phyloP scores from a whole-genome alignment of 2,797 vertebrate species.

The Thaleichthys pacificus region DNA sequence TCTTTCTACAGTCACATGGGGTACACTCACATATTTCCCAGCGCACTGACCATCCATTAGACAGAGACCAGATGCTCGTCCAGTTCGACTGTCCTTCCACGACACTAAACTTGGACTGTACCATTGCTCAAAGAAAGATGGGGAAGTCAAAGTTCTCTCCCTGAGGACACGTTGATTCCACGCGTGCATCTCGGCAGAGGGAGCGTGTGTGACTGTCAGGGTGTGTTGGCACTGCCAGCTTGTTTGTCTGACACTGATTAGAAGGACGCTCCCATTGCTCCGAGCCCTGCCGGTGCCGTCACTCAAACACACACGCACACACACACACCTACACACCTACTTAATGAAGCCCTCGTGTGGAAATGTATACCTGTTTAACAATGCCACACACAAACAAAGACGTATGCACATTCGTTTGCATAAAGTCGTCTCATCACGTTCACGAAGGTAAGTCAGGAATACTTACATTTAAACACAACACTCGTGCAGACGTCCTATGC shows the following conservation, averaged over 20 bases:
- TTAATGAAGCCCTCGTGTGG: conserved; percentile 63
- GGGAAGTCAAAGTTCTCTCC: conserved; percentile 38
- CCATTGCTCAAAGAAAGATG: too few relatives aligned
- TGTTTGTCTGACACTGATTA: conserved; percentile 22
- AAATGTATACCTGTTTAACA: conserved; percentile 41
- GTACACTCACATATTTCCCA: too few relatives aligned
- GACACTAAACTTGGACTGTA: too few relatives aligned
- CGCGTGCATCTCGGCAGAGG: too few relatives aligned
- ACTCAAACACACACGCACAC: conserved; percentile 34
- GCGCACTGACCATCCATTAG: too few relatives aligned
- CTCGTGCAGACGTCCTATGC: not conserved
- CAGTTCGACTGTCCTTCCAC: not conserved
- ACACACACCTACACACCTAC: conserved; percentile 52
- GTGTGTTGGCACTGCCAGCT: conserved; percentile 18
- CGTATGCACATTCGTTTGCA: not conserved
- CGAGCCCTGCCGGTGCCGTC: conserved; percentile 61
- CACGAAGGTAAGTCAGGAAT: not conserved
- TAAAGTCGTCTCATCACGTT: not conserved
- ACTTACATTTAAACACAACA: not conserved
- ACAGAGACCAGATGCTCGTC: too few relatives aligned
- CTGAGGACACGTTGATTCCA: not conserved
- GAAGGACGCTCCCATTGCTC: conserved; percentile 53
- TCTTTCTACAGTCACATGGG: not conserved
- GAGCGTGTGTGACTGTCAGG: conserved; percentile 2
- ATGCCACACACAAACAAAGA: not conserved